A percentile compares a stretch with the other conserved stretches of the same genome.
Evolutionary conservation across 2,888 invertebrate genomes (phyloP).

Genomic region (Andrena fulva): DNA sequence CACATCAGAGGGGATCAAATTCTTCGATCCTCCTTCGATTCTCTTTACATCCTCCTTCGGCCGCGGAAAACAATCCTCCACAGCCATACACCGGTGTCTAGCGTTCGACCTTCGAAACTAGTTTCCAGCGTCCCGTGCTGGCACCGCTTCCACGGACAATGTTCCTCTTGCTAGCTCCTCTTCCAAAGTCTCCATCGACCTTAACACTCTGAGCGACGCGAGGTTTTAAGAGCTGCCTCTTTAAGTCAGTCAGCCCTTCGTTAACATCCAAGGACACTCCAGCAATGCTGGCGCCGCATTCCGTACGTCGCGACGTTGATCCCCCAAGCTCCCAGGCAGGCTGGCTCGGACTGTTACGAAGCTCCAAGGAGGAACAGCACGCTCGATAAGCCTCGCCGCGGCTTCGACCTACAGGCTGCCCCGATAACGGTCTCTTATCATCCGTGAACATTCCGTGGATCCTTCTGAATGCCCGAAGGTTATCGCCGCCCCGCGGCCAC

Average conservation of each 20-base stretch:
- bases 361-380: background rate
- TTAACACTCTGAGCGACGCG: conserved; percentile 30
- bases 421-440: conserved; percentile 9
- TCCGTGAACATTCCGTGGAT: background rate
- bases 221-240: too few relatives aligned
- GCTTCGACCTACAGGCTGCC: background rate
- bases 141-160: conserved; percentile 21
- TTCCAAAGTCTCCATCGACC: conserved; percentile 54
- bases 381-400: background rate
- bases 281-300: too few relatives aligned
- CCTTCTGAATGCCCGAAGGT: conserved; percentile 22
- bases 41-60: background rate
- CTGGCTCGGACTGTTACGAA: background rate
- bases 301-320: too few relatives aligned
- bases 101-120: conserved; percentile 25
- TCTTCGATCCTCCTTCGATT: background rate
- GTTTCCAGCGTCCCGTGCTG: conserved; percentile 55
- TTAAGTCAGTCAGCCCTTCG: too few relatives aligned
- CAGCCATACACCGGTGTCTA: too few relatives aligned
- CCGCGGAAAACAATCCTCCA: background rate
- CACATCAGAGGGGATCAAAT: background rate
- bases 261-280: too few relatives aligned
- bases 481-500: conserved; percentile 11
- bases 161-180: conserved; percentile 24
- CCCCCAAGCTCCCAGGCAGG: too few relatives aligned